Base-by-base conservation (phyloP, 2,797 vertebrate species). In the Periparus ater region DNA sequence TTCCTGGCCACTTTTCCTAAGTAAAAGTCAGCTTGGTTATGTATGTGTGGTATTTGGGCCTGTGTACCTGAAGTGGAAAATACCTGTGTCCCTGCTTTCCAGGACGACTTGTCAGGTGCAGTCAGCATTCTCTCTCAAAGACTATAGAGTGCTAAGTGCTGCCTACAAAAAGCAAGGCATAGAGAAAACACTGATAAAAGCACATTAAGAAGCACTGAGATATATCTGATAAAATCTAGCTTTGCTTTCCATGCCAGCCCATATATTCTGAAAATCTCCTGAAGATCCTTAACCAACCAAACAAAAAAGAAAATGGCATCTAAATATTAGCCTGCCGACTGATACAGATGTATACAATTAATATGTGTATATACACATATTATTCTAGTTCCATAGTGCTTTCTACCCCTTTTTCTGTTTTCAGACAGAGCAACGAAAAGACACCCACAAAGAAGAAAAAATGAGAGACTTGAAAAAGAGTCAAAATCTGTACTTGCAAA, bases 121-220 rank as follows among this genome's bases (percentile, higher is more conserved):
- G 50, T 25, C 86, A 91, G 60, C 22, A 63, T n/a, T 87, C 77
- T 60, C 47, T 89, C 94, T 87, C 57, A 95, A 96, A 91, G 73
- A 72, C 70, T 70, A 57, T 44, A 61, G 95, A 77, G 60, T 91
- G 84, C 71, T 88, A 91, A 91, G 54, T 90, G 66, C 48, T 77
- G 81, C 54, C 75, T 57, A 70, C 66, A 75, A 73, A 86, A 58
- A 89, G 58, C 27, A 84, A 91, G 50, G 34, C 17, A 1, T 12
- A 75, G 47, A 78, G 70, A 88, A 88, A 91, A 94, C 30, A 67
- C 17, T 70, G 70, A 82, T 73, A 55, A 88, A 95, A 95, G 18
- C 36, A 76, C 12, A 29, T 89, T 92, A 79, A 85, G 67, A 85
- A 92, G 50, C 61, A 73, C 30, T 82, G 65, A 89, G 67, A 82